Evolutionary conservation across 2,888 invertebrate genomes (phyloP).

Genomic region (Drosophila borealis): DNA sequence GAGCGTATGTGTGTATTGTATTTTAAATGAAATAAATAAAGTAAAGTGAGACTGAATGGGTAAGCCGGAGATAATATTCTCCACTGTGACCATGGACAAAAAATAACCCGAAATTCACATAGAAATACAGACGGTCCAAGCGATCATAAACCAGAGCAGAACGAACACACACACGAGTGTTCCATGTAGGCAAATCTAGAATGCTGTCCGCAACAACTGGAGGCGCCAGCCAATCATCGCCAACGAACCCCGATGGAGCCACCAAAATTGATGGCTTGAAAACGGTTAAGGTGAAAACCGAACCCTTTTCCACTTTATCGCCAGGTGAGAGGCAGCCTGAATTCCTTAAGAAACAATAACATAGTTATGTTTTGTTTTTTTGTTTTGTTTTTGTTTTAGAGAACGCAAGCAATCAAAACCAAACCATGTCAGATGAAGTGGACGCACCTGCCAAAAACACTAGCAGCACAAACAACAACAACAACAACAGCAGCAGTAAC

Average conservation of each 20-base stretch:
- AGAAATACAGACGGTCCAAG: background rate
- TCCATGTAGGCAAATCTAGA: constrained; percentile 41
- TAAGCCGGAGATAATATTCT: background rate
- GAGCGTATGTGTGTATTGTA: background rate
- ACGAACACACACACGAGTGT: constrained; percentile 10
- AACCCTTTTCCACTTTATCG: constrained; percentile 43
- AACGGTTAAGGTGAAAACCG: constrained; percentile 48
- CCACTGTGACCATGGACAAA: constrained; percentile 2
- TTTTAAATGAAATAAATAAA: background rate
- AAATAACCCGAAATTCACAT: background rate
- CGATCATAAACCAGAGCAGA: constrained; percentile 3
- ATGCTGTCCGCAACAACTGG: constrained; percentile 64
- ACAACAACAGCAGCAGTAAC: constrained; percentile 12
- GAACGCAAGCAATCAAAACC: constrained; percentile 42
- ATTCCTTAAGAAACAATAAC: background rate
- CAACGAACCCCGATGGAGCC: constrained; percentile 37
- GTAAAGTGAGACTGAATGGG: background rate
- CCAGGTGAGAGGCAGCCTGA: constrained; percentile 45
- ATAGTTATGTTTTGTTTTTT: background rate
- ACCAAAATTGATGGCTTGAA: constrained; percentile 24
- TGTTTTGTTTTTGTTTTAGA: constrained; percentile 30
- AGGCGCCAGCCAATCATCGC: constrained; percentile 53
- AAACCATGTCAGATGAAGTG: constrained; percentile 62
- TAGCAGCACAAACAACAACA: constrained; percentile 13
- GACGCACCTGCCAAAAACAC: constrained; percentile 34